Evolutionary conservation across 2,888 invertebrate genomes (phyloP), one percentile per base, ranked within the genome.

Genomic region (Amphipoea oculea): DNA sequence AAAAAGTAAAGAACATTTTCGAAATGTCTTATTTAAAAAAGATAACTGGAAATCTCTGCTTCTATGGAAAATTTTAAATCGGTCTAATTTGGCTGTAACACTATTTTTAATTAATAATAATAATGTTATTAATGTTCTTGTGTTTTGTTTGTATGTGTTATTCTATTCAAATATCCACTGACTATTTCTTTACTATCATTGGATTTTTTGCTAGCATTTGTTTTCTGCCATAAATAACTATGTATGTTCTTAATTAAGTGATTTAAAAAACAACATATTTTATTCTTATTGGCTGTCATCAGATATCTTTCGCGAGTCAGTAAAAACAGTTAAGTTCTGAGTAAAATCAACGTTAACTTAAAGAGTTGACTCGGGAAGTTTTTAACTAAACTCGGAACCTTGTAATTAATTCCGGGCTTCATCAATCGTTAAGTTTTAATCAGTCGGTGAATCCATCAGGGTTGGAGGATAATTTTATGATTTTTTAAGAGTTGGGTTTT

Each of bases 371-470:
- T 94, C 86, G 73, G 48, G 78, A 90, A 92, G 87, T 91, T 92
- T 92, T 92, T 89, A 86, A 87, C 76, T 75, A 85, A 92, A 92
- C 91, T 92, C 86, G 85, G 92, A 86, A 90, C 91, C 90, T 88
- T 92, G 93, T 94, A 95, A 95, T 96, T 95, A 95, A 95, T 95
- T 94, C 92, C 84, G 86, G 81, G 89, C 89, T 91, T 90, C 92
- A 92, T 93, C 93, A 92, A 94, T 93, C 92, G 92, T 86, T 88
- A 94, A 94, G 92, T 94, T 94, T 94, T 94, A 93, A 94, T 93
- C 93, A 92, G 90, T 85, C 87, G 87, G 86, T 85, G 89, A 89
- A 91, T 87, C 88, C 89, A 87, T 86, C 83, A 83, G 77, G 86
- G 82, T 84, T 86, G 74, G 78, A 73, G 71, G 84, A 80, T 75